A percentile compares a stretch with the other conserved stretches of the same genome.
Evolutionary conservation across 2,113 vertebrate genomes (phyloP).

Genomic region (Equus przewalskii): DNA sequence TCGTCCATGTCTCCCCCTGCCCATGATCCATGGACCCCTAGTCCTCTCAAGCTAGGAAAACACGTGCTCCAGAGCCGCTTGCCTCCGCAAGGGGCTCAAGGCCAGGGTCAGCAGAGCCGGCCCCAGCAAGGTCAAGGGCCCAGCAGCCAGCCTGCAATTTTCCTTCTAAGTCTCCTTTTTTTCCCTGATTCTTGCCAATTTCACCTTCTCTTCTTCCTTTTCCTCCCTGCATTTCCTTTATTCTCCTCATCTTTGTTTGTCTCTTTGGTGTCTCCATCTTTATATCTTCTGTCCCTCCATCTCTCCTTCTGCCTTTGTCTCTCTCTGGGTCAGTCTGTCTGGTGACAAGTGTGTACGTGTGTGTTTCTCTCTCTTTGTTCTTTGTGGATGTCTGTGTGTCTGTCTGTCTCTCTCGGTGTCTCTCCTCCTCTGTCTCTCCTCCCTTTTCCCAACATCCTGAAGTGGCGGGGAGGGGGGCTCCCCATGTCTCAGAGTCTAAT

Average conservation of each 20-base stretch:
- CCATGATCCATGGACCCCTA: neutral
- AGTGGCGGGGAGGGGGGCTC: neutral
- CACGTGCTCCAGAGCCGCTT: neutral
- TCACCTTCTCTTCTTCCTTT: conserved; percentile 16
- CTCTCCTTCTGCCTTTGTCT: neutral
- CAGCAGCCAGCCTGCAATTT: neutral
- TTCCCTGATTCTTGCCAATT: neutral
- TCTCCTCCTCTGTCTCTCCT: neutral
- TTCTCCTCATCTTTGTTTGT: neutral
- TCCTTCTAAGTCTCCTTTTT: neutral
- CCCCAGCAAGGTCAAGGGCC: neutral
- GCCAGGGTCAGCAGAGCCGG: neutral
- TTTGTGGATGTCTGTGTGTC: neutral
- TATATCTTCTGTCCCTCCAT: neutral
- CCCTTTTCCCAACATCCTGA: neutral
- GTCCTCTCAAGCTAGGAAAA: neutral
- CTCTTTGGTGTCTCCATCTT: neutral
- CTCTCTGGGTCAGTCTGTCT: neutral
- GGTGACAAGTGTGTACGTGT: neutral
- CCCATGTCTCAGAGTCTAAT: conserved; percentile 48
- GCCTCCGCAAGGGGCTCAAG: neutral
- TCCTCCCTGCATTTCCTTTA: conserved; percentile 35
- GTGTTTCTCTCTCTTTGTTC: conserved; percentile 6
- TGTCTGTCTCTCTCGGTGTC: neutral
- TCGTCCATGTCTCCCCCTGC: neutral